Base-by-base conservation (phyloP, 2,888 invertebrate genomes). In the Watsonalla binaria region DNA sequence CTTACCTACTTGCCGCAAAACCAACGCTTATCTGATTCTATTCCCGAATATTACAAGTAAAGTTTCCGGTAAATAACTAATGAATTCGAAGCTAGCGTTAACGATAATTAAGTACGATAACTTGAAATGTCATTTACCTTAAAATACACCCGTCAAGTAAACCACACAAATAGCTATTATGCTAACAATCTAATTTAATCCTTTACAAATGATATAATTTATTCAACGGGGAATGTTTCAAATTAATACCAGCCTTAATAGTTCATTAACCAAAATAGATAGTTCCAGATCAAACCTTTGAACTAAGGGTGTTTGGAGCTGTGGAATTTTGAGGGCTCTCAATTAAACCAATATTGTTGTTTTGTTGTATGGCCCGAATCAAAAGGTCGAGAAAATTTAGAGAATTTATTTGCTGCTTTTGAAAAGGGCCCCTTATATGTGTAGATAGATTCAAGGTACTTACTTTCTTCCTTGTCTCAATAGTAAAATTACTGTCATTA, bases 181-280 rank as follows among this genome's bases (percentile, higher is more conserved):
- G 42, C 42, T 11, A 11, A 42, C 8, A 5, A 42, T 11, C 42
- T 15, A 15, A 49, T 48, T n/a, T 14, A 61, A 61, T 62, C 60
- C 51, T 61, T 59, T 52, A 67, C 58, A 63, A 72, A 72, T 71
- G 61, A 58, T 50, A 53, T 68, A 67, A 74, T 74, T 74, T 69
- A 66, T 73, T 66, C 64, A 61, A 62, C 65, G 55, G 61, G 68
- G 72, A 73, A 72, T 72, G 70, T 71, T 73, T 71, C 64, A 72
- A 68, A 72, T 72, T 74, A 74, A 73, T 77, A 66, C 66, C 70
- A 68, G 61, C 64, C 64, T 55, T 66, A 65, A 64, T 66, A 64
- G 67, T 64, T 68, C 68, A 68, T 71, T 74, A 68, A 67, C 54
- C 64, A 64, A 66, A 72, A 79, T 62, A 72, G 76, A 78, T 78